Conservation (phyloP, 2,797 vertebrate species). For the Rallus crepitans region DNA sequence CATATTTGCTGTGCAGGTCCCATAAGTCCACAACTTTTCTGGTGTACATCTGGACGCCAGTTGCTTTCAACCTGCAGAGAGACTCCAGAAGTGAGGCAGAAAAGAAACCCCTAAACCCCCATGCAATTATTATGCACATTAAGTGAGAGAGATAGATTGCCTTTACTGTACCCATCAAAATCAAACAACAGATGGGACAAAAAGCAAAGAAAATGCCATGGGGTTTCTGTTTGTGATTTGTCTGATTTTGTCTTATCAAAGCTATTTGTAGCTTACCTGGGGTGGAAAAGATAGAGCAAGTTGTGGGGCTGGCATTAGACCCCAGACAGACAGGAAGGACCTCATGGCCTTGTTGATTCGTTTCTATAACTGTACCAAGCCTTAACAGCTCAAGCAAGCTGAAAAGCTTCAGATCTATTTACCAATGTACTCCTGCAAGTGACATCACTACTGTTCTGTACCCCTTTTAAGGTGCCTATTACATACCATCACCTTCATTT, state of each 20-base stretch:
- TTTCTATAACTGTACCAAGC: neutral
- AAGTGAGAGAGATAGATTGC: neutral
- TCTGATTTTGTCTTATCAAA: neutral
- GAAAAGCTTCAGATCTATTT: neutral
- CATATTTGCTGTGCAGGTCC: slow-evolving; percentile 82
- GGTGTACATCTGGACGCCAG: slow-evolving; percentile 77
- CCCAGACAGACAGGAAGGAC: neutral
- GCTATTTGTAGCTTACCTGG: neutral
- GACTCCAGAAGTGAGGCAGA: neutral
- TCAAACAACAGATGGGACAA: neutral
- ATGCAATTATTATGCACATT: neutral
- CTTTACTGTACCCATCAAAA: neutral
- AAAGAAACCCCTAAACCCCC: neutral
- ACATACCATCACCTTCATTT: neutral
- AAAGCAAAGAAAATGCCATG: neutral
- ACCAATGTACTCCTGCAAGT: neutral
- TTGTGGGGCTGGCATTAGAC: neutral
- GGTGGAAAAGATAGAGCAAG: neutral
- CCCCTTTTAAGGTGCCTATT: neutral
- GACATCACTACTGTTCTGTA: rapidly evolving
- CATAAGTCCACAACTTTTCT: slow-evolving; percentile 83
- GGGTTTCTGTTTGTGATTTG: neutral
- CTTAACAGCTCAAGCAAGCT: neutral
- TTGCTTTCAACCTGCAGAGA: slow-evolving; percentile 82
- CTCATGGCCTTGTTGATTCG: neutral